Conservation (phyloP, 2,797 vertebrate genomes). For the Sphenopsis melanotis region DNA sequence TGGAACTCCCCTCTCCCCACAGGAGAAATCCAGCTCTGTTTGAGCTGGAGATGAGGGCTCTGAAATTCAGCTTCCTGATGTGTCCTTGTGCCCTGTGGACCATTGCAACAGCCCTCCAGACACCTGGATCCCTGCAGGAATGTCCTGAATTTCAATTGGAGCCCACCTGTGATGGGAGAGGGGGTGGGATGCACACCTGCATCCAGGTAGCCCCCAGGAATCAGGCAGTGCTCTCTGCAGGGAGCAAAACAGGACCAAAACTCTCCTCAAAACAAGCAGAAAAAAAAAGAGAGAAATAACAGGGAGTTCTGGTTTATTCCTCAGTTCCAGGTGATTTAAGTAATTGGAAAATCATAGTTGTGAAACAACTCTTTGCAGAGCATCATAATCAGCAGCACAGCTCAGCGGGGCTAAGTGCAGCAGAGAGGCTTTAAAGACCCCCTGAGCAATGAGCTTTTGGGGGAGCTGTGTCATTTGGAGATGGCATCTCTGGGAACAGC, state of each 20-base stretch:
- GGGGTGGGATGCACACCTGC: neutral
- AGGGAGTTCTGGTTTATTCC: neutral
- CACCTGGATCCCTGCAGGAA: neutral
- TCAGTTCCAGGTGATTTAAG: constrained; percentile 58
- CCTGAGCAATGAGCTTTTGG: neutral
- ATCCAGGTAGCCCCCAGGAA: neutral
- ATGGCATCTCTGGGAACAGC: neutral
- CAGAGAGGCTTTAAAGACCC: constrained; percentile 9
- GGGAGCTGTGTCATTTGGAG: neutral
- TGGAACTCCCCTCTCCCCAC: neutral
- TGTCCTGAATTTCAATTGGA: neutral
- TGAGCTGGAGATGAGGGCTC: neutral
- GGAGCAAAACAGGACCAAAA: neutral
- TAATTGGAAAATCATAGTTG: constrained; percentile 63
- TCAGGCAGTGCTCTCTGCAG: neutral
- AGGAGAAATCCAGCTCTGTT: neutral
- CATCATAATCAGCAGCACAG: constrained; percentile 23
- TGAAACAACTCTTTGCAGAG: constrained; percentile 36
- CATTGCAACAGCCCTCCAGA: neutral
- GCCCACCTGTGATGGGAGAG: neutral
- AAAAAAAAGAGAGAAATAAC: neutral
- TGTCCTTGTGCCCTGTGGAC: neutral
- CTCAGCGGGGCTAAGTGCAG: neutral
- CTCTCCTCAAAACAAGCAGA: neutral
- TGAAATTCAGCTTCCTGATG: neutral